Percentiles rank a stretch among this genome's conserved stretches.
phyloP scores from a whole-genome alignment of 2,797 vertebrate species.

The Sardinella longiceps region DNA sequence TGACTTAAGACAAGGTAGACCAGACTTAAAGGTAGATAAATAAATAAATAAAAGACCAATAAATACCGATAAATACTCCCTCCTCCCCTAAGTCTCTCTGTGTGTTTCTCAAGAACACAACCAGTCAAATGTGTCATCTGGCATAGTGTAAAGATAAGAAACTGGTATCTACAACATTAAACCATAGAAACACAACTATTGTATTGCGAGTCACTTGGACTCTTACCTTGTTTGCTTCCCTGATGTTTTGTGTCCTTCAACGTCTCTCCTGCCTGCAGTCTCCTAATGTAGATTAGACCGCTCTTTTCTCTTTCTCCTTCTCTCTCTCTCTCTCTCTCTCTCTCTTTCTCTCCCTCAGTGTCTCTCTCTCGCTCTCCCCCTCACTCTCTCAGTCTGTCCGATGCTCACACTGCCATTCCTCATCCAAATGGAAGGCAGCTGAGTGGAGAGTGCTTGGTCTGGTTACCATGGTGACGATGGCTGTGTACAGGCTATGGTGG shows the following conservation, averaged over 20 bases:
- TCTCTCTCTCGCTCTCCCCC: background rate
- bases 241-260: background rate
- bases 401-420: constrained; percentile 33
- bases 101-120: background rate
- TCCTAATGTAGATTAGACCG: constrained; percentile 26
- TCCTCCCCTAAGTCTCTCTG: too few species aligned
- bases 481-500: constrained; percentile 44
- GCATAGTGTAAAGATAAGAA: background rate
- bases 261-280: background rate
- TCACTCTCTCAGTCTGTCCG: too few species aligned
- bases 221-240: constrained; percentile 45
- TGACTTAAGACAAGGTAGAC: too few species aligned
- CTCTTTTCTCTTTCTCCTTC: constrained; percentile 31
- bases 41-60: too few species aligned
- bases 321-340: constrained; percentile 28
- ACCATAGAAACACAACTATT: background rate
- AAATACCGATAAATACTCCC: too few species aligned
- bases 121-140: background rate
- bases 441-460: constrained; percentile 49
- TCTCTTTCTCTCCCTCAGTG: constrained; percentile 11
- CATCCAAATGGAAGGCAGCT: constrained; percentile 50
- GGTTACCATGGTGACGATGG: constrained; percentile 69
- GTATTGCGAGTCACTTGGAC: background rate
- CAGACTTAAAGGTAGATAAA: too few species aligned
- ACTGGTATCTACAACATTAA: background rate